Conservation (phyloP, 2,888 invertebrate genomes). For the Acrocera orbiculus region DNA sequence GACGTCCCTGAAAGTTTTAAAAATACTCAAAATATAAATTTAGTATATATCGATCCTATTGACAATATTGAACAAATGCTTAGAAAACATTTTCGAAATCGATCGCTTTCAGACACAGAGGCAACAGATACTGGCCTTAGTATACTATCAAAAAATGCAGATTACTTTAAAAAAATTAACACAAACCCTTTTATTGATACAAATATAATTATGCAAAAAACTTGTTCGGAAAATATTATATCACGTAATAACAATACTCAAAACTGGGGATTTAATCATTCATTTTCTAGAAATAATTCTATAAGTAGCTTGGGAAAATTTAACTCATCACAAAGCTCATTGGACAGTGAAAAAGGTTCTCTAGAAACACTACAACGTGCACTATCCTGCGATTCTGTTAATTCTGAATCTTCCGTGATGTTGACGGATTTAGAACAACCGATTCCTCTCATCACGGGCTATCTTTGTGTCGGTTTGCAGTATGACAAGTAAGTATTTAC, state of each 20-base stretch:
- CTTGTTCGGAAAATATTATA: conserved; percentile 29
- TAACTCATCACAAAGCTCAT: conserved; percentile 26
- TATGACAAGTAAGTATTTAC: conserved; percentile 47
- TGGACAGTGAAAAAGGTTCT: conserved; percentile 19
- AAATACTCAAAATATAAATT: too few species aligned
- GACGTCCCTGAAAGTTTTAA: too few species aligned
- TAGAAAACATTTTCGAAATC: conserved; percentile 17
- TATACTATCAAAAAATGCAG: conserved; percentile 16
- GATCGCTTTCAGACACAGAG: conserved; percentile 23
- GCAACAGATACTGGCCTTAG: conserved; percentile 17
- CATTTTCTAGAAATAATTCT: conserved; percentile 24
- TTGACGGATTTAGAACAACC: conserved; percentile 51
- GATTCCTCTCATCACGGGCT: conserved; percentile 51
- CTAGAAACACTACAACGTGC: conserved; percentile 35
- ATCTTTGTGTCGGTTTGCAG: conserved; percentile 57
- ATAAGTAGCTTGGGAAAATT: conserved; percentile 21
- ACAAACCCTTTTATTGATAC: conserved; percentile 21
- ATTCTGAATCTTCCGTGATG: conserved; percentile 58
- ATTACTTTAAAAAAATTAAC: conserved; percentile 16
- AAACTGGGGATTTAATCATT: conserved; percentile 25
- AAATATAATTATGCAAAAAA: conserved; percentile 28
- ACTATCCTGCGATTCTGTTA: conserved; percentile 63
- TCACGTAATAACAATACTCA: conserved; percentile 14
- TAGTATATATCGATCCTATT: too few species aligned
- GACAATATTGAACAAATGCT: conserved; percentile 12